These are phyloP conservation scores for Ellobius talpinus DNA, from an alignment of 2,113 vertebrate species.

Conservation along the genomic window DNA sequence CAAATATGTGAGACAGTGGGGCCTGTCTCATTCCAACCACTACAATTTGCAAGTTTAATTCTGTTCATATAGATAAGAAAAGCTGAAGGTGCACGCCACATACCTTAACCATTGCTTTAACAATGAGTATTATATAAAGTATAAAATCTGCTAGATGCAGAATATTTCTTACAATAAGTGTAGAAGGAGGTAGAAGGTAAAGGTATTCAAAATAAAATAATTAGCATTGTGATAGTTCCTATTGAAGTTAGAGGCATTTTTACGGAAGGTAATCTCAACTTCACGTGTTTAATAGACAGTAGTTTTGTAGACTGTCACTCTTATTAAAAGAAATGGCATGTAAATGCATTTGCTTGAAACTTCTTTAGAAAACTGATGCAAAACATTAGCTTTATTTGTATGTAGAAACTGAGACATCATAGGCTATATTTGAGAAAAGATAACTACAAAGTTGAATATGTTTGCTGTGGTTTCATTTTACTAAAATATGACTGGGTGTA, in stretches of 20 bases:
- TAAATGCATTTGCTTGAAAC: conserved; percentile 68
- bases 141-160: conserved; percentile 49
- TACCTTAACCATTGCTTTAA: conserved; percentile 57
- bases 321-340: conserved; percentile 69
- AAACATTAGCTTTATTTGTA: conserved; percentile 61
- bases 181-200: conserved; percentile 44
- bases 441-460: conserved; percentile 14
- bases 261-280: conserved; percentile 55
- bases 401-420: conserved; percentile 57
- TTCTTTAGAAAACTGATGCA: conserved; percentile 61
- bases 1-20: too few species aligned
- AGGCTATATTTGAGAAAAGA: conserved; percentile 24
- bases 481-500: background rate
- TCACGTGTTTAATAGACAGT: conserved; percentile 43
- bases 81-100: conserved; percentile 40
- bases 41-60: conserved; percentile 42
- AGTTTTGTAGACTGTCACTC: conserved; percentile 62
- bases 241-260: conserved; percentile 62
- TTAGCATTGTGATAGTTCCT: conserved; percentile 50
- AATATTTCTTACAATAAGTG: conserved; percentile 64
- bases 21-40: background rate
- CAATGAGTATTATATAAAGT: conserved; percentile 26
- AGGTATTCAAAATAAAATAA: conserved; percentile 53
- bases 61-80: conserved; percentile 13
- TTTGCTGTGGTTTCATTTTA: conserved; percentile 12